phyloP scores from a whole-genome alignment of 2,797 vertebrate genomes.

The Cetoscarus ocellatus region DNA sequence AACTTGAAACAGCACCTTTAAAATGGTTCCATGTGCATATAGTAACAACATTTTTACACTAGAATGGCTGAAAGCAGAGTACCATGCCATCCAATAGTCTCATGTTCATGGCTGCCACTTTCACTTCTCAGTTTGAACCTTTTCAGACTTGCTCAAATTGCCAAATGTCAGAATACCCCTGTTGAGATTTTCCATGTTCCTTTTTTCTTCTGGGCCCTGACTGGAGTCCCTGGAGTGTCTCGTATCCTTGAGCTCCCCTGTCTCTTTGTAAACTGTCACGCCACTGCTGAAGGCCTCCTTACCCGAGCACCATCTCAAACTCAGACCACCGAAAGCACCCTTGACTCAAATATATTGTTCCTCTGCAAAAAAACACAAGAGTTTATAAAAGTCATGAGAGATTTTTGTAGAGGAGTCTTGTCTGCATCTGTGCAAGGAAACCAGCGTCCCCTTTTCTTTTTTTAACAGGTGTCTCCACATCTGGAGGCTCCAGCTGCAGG shows the following conservation, averaged over 20 bases:
- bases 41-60: conserved; percentile 24
- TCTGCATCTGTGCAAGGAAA: conserved; percentile 48
- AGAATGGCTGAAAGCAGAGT: conserved; percentile 19
- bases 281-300: conserved; percentile 40
- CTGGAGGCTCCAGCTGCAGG: conserved; percentile 74
- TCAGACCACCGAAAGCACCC: conserved; percentile 71
- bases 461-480: conserved; percentile 74
- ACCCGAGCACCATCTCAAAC: conserved; percentile 49
- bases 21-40: conserved; percentile 34
- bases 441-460: conserved; percentile 43
- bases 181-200: conserved; percentile 59
- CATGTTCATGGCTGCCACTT: conserved; percentile 67
- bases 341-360: conserved; percentile 57
- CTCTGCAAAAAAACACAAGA: conserved; percentile 47
- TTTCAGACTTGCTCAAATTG: conserved; percentile 60
- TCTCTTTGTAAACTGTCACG: conserved; percentile 65
- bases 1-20: too few species aligned
- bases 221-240: conserved; percentile 62
- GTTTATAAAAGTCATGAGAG: background rate
- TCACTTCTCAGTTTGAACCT: conserved; percentile 73
- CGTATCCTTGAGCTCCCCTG: conserved; percentile 41
- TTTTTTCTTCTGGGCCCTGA: conserved; percentile 66
- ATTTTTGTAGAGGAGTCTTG: conserved; percentile 35
- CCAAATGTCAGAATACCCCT: conserved; percentile 64
- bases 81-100: conserved; percentile 49